Base-by-base conservation (phyloP, 2,888 invertebrate species). In the Norana najaformis region DNA sequence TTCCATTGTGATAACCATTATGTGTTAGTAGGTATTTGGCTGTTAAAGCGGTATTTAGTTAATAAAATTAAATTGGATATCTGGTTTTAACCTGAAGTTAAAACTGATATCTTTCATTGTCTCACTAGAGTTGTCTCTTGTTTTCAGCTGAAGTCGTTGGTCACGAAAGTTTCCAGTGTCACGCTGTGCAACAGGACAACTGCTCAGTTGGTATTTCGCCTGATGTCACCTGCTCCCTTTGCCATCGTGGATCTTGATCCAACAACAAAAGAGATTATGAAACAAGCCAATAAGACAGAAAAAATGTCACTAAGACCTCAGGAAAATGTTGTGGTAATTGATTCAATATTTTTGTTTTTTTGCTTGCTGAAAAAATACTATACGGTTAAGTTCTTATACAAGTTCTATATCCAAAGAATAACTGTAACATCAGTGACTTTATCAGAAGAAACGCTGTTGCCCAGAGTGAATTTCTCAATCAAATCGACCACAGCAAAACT, bases 131-230 rank as follows among this genome's bases (percentile, higher is more conserved):
- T 30, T 85, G 16, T 53, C 53, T 36, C 37, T 85, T 36, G 38
- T 14, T 91, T 91, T 47, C 92, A 94, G 94, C 89, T 93, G 85
- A 36, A 89, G 90, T 47, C 91, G 1, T 93, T 94, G 90, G 92
- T 92, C n/a, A 91, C 93, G 83, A 91, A 93, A 85, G 91, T 92
- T 0, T 92, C 92, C 92, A 93, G 93, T 90, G 91, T 93, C 38
- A 93, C 93, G 91, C 90, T 94, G 91, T 93, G 93, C 82, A 94
- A 94, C 91, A 92, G 93, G 82, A 94, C 94, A 37, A 92, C 93
- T 92, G 93, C 94, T 0, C 93, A 93, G 16, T 92, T 94, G 91
- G 93, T 92, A 89, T 94, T 94, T 91, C 91, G 91, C 69, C 92
- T 94, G 53, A 91, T 92, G 36, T 92, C 93, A 82, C 92, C 92